These are phyloP conservation scores for Heliothis peltigera DNA, from an alignment of 2,888 invertebrate species.

Conservation along the genomic window DNA sequence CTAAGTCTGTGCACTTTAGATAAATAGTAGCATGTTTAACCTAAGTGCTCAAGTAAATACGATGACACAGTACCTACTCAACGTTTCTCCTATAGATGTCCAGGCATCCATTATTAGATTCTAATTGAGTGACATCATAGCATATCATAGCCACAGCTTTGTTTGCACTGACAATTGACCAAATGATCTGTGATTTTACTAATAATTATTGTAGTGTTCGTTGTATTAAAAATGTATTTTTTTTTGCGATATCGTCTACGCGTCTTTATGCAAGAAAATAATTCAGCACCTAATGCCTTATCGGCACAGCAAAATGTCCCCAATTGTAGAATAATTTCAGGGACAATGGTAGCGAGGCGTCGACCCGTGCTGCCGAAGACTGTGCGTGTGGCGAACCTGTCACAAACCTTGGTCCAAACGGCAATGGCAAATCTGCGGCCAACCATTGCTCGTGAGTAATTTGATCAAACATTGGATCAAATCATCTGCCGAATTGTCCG, in stretches of 20 bases:
- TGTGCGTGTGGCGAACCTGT: constrained; percentile 75
- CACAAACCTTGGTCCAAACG: constrained; percentile 65
- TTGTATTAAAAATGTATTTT: constrained; percentile 23
- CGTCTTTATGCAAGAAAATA: constrained; percentile 10
- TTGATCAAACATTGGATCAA: constrained; percentile 57
- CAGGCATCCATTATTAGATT: constrained; percentile 38
- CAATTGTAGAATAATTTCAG: constrained; percentile 77
- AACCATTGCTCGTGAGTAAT: constrained; percentile 89
- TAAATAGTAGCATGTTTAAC: neutral
- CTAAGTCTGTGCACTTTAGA: too few relatives aligned
- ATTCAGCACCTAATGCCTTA: constrained; percentile 27
- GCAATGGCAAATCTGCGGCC: constrained; percentile 81
- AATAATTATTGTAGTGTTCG: constrained; percentile 29
- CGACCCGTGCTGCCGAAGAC: constrained; percentile 85
- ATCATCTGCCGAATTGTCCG: constrained; percentile 42
- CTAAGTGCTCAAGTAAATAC: constrained; percentile 29
- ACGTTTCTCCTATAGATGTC: constrained; percentile 18
- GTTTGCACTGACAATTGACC: constrained; percentile 49
- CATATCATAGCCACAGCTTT: constrained; percentile 26
- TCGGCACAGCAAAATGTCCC: constrained; percentile 57
- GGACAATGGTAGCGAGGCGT: constrained; percentile 88
- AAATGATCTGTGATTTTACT: constrained; percentile 50
- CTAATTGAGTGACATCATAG: constrained; percentile 52
- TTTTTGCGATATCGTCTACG: constrained; percentile 19
- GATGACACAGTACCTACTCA: constrained; percentile 21